Base-by-base conservation (phyloP, 1,140 invertebrate genomes). In the Choristoneura fumiferana region DNA sequence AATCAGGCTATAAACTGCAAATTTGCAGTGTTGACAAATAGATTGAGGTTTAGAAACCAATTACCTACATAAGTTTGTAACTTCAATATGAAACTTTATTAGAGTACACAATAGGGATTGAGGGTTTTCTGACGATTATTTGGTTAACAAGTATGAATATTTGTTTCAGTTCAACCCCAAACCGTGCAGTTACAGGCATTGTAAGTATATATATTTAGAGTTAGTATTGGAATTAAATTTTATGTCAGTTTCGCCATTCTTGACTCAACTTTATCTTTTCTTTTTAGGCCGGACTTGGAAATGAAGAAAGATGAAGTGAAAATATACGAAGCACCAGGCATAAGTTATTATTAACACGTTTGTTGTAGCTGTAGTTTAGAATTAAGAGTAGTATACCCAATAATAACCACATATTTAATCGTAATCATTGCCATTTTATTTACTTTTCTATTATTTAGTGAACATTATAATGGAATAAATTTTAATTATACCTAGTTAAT, bases 111-210 rank as follows among this genome's bases (percentile, higher is more conserved):
- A 2, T 3, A 29, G 22, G 22, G 22, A 29, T 29, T 6, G 22
- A 29, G 22, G 2, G 22, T 29, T 2, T 6, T 29, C 2, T 29
- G 22, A 3, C 2, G 22, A 29, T 6, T 2, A 29, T 29, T 29
- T 29, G 22, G 6, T 29, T 29, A 29, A 29, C 22, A 29, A 29
- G 6, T 29, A 6, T 29, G 22, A 29, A 3, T 3, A 29, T 65
- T 70, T 66, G 59, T 86, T 83, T 39, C 76, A 87, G 83, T 71
- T 63, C 78, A 76, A 65, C 76, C 77, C 60, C 80, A 78, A 62
- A 76, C 81, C 5, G 79, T 84, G 17, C 76, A 83, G 63, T 57
- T 86, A 29, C 22, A 29, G 43, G 69, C 75, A 36, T 58, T 86
- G 83, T 86, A 70, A 86, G 83, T 86, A 57, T 9, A 57, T 52